These are phyloP conservation scores for Onychomys leucogaster DNA, from an alignment of 2,797 vertebrate genomes.

Conservation along the genomic window DNA sequence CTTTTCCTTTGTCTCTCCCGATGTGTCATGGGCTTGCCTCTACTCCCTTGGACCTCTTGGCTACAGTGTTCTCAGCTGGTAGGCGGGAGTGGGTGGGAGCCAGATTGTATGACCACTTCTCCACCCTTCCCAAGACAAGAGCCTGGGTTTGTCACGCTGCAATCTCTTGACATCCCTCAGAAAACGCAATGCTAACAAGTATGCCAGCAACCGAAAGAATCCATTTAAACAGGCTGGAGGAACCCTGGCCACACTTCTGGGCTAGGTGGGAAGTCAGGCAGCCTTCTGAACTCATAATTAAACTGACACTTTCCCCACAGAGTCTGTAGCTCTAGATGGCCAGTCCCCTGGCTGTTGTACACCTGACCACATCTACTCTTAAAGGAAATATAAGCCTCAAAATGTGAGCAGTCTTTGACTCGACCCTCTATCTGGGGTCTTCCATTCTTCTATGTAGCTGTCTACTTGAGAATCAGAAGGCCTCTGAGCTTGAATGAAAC, in stretches of 20 bases:
- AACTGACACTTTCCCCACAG: neutral
- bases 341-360: neutral
- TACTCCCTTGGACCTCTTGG: constrained; percentile 35
- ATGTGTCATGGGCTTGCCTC: constrained; percentile 73
- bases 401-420: neutral
- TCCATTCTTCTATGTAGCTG: neutral
- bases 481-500: neutral
- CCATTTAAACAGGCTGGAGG: neutral
- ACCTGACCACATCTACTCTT: neutral
- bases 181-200: constrained; percentile 41
- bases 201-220: neutral
- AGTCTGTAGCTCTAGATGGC: neutral
- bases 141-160: constrained; percentile 41
- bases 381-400: constrained; percentile 15
- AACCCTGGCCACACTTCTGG: neutral
- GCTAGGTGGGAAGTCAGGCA: neutral
- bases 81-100: constrained; percentile 65
- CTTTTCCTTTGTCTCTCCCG: constrained; percentile 73
- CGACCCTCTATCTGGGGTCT: neutral
- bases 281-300: neutral
- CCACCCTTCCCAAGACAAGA: constrained; percentile 69
- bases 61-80: constrained; percentile 67
- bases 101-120: constrained; percentile 49
- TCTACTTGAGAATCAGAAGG: neutral
- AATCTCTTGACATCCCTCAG: constrained; percentile 38